phyloP scores from a whole-genome alignment of 2,113 vertebrate species.

The Melanerpes formicivorus region DNA sequence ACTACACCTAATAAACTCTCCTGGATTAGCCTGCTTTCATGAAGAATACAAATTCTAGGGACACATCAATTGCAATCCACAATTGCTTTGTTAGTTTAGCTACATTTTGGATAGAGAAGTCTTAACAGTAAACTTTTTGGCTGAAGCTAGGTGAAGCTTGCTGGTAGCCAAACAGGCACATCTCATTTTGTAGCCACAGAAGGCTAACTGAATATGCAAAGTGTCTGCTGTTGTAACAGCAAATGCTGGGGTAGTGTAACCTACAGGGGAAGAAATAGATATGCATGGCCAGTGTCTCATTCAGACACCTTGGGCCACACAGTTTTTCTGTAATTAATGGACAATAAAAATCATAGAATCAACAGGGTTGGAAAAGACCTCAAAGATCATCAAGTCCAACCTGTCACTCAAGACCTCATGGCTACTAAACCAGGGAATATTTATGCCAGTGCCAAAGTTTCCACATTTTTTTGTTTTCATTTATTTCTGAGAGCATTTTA shows the following conservation, averaged over 20 bases:
- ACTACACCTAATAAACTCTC: neutral
- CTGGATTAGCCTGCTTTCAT: neutral
- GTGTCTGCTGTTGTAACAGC: neutral
- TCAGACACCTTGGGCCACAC: neutral
- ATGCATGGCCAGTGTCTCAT: neutral
- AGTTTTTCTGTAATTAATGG: neutral
- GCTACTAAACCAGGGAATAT: neutral
- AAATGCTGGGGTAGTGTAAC: neutral
- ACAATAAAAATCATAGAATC: neutral
- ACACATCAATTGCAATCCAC: neutral
- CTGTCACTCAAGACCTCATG: too few relatives aligned
- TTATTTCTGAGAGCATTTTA: neutral
- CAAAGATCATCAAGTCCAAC: too few relatives aligned
- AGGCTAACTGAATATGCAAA: neutral
- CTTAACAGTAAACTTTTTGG: neutral
- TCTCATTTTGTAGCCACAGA: neutral
- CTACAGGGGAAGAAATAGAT: neutral
- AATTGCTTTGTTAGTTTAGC: neutral
- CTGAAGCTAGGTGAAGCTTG: neutral
- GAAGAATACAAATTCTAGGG: neutral
- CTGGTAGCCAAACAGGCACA: neutral
- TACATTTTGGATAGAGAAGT: neutral
- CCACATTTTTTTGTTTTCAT: neutral
- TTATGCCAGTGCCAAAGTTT: neutral
- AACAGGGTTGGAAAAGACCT: too few relatives aligned